Evolutionary conservation across 1,140 invertebrate species (phyloP), one percentile per base, ranked within the genome.

Genomic region (Atopsyche davidsoni): DNA sequence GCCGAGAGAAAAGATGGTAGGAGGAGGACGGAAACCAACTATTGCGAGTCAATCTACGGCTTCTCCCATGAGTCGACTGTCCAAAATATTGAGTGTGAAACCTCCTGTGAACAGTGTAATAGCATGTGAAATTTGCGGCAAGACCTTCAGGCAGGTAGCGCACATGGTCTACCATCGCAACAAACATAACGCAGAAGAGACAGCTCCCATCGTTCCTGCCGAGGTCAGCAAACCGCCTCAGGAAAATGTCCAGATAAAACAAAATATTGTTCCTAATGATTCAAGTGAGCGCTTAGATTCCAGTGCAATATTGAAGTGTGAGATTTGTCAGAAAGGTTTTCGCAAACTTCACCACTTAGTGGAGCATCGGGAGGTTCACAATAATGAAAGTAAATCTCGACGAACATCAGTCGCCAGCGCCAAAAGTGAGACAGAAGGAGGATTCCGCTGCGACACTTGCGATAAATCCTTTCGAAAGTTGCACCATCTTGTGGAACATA

Each of bases 401-500:
- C 34, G 54, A 21, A 40, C 49, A 7, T 56, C 54, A 1, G 34
- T 43, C 9, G 49, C 38, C 7, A 52, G 48, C 23, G 45, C 43
- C 2, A 56, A 48, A 25, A 56, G 49, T 22, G 71, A 74, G 42
- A 53, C 62, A 4, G 67, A 66, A 41, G 68, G 69, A n/a, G 69
- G 68, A 9, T 74, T 72, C 55, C 64, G 70, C 24, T 74, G 72
- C 49, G 72, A 74, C 51, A 68, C 66, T n/a, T 74, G 72, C 50
- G 72, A 73, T 35, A 74, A 74, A 46, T 74, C 72, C 2, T 74
- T 74, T 46, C 64, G 72, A 38, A 73, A 74, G 58, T 48, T 74
- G 16, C 70, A 73, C 47, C 70, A 74, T 54, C 63, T 74, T 3
- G 72, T 74, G 4, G 69, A 73, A 55, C 72, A 74, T 36, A 64